Percentiles rank a stretch among this genome's conserved stretches.
phyloP scores from a whole-genome alignment of 2,113 vertebrate genomes.

The Hippolais icterina region DNA sequence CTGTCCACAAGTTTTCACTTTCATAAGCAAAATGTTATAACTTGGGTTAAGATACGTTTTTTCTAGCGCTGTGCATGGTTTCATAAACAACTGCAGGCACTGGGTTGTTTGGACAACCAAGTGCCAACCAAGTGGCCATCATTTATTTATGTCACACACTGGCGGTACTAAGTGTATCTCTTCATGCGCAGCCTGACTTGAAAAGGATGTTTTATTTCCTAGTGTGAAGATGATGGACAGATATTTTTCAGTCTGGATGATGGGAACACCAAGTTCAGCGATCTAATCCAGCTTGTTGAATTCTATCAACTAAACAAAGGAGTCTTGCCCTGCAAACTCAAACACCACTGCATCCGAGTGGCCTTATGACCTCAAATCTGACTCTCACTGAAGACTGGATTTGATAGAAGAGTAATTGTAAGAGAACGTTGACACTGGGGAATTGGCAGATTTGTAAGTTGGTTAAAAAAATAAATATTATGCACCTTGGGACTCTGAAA shows the following conservation, averaged over 20 bases:
- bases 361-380: constrained; percentile 89
- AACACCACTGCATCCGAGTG: constrained; percentile 95
- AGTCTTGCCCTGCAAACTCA: constrained; percentile 96
- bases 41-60: neutral
- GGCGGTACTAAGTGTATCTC: neutral
- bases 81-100: neutral
- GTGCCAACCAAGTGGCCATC: neutral
- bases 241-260: constrained; percentile 97
- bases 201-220: constrained; percentile 6
- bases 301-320: constrained; percentile 99
- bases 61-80: neutral
- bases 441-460: constrained; percentile 62
- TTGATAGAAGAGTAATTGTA: constrained; percentile 64
- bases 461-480: constrained; percentile 41
- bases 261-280: constrained; percentile 96
- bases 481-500: constrained; percentile 65
- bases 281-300: constrained; percentile 98
- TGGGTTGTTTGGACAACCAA: neutral
- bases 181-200: neutral
- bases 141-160: neutral
- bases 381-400: constrained; percentile 59
- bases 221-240: constrained; percentile 97
- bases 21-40: neutral
- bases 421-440: constrained; percentile 70
- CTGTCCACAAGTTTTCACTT: neutral